Conservation (phyloP, 2,888 invertebrate species). For the Stenichneumon culpator region DNA sequence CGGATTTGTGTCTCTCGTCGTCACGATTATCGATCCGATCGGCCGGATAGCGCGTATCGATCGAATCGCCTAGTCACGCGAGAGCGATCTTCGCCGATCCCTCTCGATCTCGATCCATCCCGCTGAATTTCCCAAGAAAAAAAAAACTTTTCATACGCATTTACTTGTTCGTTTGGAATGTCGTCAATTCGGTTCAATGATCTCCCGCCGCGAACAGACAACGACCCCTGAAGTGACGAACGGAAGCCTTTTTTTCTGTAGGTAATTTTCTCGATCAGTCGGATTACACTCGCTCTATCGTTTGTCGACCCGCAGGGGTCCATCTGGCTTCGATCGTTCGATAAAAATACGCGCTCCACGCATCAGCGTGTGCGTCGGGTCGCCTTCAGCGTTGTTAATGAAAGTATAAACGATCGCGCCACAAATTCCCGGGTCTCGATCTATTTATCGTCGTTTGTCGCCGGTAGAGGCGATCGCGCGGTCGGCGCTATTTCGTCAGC, state of each 20-base stretch:
- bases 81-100: conserved; percentile 8
- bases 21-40: conserved; percentile 14
- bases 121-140: no score
- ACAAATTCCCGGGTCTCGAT: conserved; percentile 10
- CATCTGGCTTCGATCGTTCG: conserved; percentile 70
- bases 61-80: background rate
- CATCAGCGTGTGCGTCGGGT: background rate
- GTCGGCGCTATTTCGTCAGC: conserved; percentile 38
- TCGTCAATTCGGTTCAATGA: background rate
- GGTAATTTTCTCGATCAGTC: conserved; percentile 52
- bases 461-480: conserved; percentile 24
- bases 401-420: conserved; percentile 49
- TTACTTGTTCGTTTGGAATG: no score
- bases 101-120: background rate
- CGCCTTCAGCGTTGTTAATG: conserved; percentile 40
- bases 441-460: conserved; percentile 33
- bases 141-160: no score
- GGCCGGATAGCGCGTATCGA: background rate
- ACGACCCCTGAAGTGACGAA: background rate
- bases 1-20: background rate
- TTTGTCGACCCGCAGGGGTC: conserved; percentile 75
- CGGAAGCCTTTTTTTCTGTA: background rate
- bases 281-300: conserved; percentile 29
- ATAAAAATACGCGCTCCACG: background rate
- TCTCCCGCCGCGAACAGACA: background rate